Percentiles rank a stretch among this genome's conserved stretches.
These are phyloP conservation scores for Aphelenchoides avenae DNA, from an alignment of 1,140 invertebrate genomes.

Conservation along the genomic window DNA sequence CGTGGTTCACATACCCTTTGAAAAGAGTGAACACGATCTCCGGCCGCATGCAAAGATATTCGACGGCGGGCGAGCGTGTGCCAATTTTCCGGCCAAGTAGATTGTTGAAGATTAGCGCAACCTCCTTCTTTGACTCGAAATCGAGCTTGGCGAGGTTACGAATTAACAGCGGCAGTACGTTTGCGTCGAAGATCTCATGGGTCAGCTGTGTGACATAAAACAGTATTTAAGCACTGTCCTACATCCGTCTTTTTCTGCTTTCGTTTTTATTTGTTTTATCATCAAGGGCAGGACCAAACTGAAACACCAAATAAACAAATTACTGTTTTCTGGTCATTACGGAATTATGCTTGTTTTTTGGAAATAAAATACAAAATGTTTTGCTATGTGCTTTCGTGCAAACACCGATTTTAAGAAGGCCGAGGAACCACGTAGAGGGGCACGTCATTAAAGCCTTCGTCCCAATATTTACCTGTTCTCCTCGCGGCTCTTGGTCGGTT, in stretches of 20 bases:
- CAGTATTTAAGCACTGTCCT: too few relatives aligned
- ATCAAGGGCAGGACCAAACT: too few relatives aligned
- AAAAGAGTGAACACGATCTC: slow-evolving; percentile 94
- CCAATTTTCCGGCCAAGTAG: slow-evolving; percentile 94
- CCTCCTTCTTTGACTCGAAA: slow-evolving; percentile 99
- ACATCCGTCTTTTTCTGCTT: too few relatives aligned
- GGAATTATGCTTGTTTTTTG: too few relatives aligned
- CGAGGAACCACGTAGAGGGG: too few relatives aligned
- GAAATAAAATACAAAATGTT: slow-evolving; percentile 5
- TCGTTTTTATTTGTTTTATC: too few relatives aligned
- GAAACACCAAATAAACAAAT: slow-evolving; percentile 4
- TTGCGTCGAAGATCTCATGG: slow-evolving; percentile 79
- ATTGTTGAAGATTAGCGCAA: slow-evolving; percentile 98
- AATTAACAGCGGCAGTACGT: slow-evolving; percentile 83
- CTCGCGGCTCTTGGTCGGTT: slow-evolving; percentile 89
- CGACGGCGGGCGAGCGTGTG: slow-evolving; percentile 90
- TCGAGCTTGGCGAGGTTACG: slow-evolving; percentile 91
- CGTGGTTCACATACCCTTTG: slow-evolving; percentile 83
- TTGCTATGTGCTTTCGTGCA: too few relatives aligned
- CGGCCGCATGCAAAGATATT: slow-evolving; percentile 94
- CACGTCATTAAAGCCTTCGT: too few relatives aligned
- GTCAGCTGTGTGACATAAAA: slow-evolving; percentile 66
- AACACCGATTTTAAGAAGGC: too few relatives aligned
- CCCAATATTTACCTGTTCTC: slow-evolving; percentile 85
- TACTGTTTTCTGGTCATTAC: too few relatives aligned